Evolutionary conservation across 2,888 invertebrate genomes (phyloP).

Genomic region (Dryocosmus kuriphilus): DNA sequence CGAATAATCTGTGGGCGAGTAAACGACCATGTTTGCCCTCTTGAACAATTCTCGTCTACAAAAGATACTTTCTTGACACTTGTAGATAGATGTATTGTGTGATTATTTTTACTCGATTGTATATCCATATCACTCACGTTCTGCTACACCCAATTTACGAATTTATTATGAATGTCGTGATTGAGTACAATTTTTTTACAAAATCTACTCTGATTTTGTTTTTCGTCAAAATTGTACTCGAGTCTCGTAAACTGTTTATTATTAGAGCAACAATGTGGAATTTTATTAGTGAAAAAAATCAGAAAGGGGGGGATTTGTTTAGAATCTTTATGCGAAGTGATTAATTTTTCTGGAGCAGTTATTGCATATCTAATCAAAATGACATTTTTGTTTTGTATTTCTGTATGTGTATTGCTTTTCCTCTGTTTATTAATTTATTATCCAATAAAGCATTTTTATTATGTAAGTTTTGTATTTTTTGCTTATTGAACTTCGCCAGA

Average conservation of each 20-base stretch:
- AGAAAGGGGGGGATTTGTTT: conserved; percentile 4
- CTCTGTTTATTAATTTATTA: neutral
- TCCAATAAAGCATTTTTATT: neutral
- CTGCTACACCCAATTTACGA: conserved; percentile 15
- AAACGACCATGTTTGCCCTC: conserved; percentile 35
- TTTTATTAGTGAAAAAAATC: conserved; percentile 1
- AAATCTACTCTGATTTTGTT: neutral
- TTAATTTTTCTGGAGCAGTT: neutral
- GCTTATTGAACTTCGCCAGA: neutral
- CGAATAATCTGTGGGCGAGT: conserved; percentile 25
- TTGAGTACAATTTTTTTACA: neutral
- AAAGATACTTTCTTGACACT: conserved; percentile 40
- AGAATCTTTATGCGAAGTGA: neutral
- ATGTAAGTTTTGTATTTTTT: neutral
- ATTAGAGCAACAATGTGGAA: neutral
- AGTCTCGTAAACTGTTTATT: neutral
- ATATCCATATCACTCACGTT: conserved; percentile 15
- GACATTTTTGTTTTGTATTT: neutral
- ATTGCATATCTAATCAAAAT: neutral
- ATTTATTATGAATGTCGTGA: conserved; percentile 2
- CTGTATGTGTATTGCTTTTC: neutral
- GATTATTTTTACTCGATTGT: conserved; percentile 40
- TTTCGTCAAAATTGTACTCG: conserved; percentile 2
- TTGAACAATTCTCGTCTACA: conserved; percentile 37
- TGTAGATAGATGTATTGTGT: conserved; percentile 40